Conservation (phyloP, 2,888 invertebrate species). For the Imbricaverruca yamaguchii region DNA sequence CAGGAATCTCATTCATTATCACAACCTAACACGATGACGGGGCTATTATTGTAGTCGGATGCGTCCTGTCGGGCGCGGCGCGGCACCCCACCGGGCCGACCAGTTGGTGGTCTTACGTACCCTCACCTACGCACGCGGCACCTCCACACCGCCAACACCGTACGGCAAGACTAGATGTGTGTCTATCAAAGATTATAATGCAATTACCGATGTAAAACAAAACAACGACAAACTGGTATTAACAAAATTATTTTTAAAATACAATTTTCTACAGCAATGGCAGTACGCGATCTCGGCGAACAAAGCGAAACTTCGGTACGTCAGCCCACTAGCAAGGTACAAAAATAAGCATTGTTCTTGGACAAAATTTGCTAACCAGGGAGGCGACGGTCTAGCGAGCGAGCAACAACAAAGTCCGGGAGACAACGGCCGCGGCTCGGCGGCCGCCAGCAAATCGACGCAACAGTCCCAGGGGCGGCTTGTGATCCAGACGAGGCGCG, state of each 20-base stretch:
- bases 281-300: slow-evolving; percentile 8
- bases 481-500: too few species aligned
- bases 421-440: neutral
- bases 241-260: slow-evolving; percentile 17
- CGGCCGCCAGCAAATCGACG: too few species aligned
- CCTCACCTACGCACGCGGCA: neutral
- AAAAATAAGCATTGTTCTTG: slow-evolving; percentile 18
- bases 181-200: slow-evolving; percentile 12
- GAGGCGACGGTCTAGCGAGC: neutral
- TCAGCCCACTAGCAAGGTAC: neutral
- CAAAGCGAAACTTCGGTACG: neutral
- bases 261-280: slow-evolving; percentile 17
- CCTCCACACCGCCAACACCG: neutral
- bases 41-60: neutral
- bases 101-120: neutral
- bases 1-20: slow-evolving; percentile 17
- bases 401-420: too few species aligned
- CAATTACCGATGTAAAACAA: slow-evolving; percentile 8
- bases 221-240: slow-evolving; percentile 10
- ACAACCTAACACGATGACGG: slow-evolving; percentile 9
- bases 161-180: slow-evolving; percentile 13
- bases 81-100: neutral
- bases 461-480: too few species aligned
- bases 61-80: neutral
- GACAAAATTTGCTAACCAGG: neutral